Conservation (phyloP, 2,888 invertebrate species). For the Agrochola circellaris region DNA sequence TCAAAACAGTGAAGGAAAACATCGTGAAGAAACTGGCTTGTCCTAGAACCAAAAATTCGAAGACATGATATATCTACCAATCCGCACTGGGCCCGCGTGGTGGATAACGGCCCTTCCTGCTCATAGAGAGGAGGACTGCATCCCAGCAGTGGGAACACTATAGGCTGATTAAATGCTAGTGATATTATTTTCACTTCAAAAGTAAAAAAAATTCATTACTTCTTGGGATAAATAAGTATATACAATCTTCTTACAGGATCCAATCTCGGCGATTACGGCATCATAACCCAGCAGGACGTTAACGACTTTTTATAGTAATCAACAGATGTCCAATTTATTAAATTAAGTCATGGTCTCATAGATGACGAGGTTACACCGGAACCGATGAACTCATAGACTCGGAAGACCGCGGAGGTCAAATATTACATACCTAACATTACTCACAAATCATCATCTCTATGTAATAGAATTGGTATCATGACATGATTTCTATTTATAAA, state of each 20-base stretch:
- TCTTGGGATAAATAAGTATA: background rate
- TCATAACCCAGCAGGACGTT: slow-evolving; percentile 5
- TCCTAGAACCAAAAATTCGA: too few relatives aligned
- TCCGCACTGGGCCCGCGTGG: too few relatives aligned
- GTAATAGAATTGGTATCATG: slow-evolving; percentile 28
- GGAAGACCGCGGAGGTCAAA: slow-evolving; percentile 48
- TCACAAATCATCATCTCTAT: slow-evolving; percentile 38
- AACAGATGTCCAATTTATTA: slow-evolving; percentile 28
- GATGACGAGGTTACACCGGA: slow-evolving; percentile 54
- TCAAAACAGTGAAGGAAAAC: too few relatives aligned
- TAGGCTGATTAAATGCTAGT: too few relatives aligned
- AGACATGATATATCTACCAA: too few relatives aligned
- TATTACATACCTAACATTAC: slow-evolving; percentile 43
- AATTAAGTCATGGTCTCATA: slow-evolving; percentile 44
- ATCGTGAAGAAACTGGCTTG: too few relatives aligned
- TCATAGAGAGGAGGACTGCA: too few relatives aligned
- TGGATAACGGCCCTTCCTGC: too few relatives aligned
- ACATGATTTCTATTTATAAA: slow-evolving; percentile 41
- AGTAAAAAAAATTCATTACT: background rate
- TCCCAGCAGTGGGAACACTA: too few relatives aligned
- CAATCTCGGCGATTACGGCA: background rate
- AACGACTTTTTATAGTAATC: slow-evolving; percentile 1
- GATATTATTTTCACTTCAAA: too few relatives aligned
- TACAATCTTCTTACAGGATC: background rate
- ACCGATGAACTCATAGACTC: slow-evolving; percentile 53